These are phyloP conservation scores for Baccha elongata DNA, from an alignment of 2,888 invertebrate genomes.

Conservation along the genomic window DNA sequence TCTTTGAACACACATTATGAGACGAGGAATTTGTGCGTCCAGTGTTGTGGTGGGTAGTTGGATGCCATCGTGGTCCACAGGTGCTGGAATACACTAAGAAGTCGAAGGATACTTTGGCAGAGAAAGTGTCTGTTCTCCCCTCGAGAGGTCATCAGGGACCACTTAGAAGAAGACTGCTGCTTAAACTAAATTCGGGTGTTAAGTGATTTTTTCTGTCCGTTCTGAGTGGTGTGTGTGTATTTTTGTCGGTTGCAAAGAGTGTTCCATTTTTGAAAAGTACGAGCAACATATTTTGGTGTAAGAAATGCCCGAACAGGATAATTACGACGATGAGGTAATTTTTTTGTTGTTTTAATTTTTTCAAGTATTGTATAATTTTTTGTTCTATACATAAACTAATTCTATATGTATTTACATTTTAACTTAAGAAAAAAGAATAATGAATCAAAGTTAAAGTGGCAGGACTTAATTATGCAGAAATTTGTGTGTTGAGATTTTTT, in stretches of 20 bases:
- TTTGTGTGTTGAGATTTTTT: constrained; percentile 13
- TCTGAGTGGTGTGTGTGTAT: neutral
- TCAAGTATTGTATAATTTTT: neutral
- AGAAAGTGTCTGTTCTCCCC: constrained; percentile 3
- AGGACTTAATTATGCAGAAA: constrained; percentile 21
- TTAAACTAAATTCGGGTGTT: constrained; percentile 49
- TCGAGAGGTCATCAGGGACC: constrained; percentile 21
- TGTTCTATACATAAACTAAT: constrained; percentile 14
- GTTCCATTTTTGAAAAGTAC: constrained; percentile 33
- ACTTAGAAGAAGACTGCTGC: constrained; percentile 18
- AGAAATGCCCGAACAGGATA: constrained; percentile 82
- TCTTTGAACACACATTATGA: constrained; percentile 56
- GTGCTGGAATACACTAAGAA: constrained; percentile 58
- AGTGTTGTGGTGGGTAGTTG: constrained; percentile 43
- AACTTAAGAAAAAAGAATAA: constrained; percentile 2
- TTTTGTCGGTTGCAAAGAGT: constrained; percentile 8
- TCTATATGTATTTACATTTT: constrained; percentile 13
- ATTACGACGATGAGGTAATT: constrained; percentile 83
- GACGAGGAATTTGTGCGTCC: constrained; percentile 40
- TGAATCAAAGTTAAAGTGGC: constrained; percentile 12
- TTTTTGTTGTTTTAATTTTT: constrained; percentile 22
- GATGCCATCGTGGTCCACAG: constrained; percentile 55
- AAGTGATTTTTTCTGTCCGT: constrained; percentile 55
- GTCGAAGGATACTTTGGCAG: constrained; percentile 14
- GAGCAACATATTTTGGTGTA: constrained; percentile 62